Percentiles rank a stretch among this genome's conserved stretches.
Conservation (phyloP, 2,113 vertebrate species). For the Oceanodroma tethys region DNA sequence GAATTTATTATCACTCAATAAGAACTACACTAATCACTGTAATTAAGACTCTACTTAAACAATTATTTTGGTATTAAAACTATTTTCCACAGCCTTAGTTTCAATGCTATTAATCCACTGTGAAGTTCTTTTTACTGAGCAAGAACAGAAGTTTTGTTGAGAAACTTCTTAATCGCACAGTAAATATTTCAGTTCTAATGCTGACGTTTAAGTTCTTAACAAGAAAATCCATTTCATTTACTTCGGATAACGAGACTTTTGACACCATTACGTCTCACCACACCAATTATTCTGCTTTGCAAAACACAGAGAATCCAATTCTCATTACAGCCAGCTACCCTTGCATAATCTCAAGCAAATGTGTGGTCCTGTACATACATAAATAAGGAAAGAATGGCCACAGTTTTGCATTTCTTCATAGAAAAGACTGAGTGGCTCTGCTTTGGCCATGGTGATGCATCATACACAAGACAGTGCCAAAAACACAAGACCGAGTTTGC, state of each 20-base stretch:
- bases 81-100: constrained; percentile 12
- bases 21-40: constrained; percentile 33
- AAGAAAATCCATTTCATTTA: constrained; percentile 22
- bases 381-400: background rate
- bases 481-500: background rate
- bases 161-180: constrained; percentile 18
- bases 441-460: background rate
- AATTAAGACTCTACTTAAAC: constrained; percentile 47
- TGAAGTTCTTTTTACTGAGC: background rate
- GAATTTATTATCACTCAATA: background rate
- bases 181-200: background rate
- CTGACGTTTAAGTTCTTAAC: background rate
- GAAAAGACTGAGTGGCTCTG: background rate
- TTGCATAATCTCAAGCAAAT: background rate
- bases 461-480: background rate
- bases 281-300: background rate
- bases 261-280: background rate
- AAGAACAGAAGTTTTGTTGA: constrained; percentile 46
- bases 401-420: background rate
- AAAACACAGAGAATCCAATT: background rate
- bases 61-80: constrained; percentile 51
- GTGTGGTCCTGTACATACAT: rapidly evolving
- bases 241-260: constrained; percentile 7
- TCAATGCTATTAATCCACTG: background rate
- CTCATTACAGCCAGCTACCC: background rate